Evolutionary conservation across 2,113 vertebrate genomes (phyloP).

Genomic region (Zingel zingel): DNA sequence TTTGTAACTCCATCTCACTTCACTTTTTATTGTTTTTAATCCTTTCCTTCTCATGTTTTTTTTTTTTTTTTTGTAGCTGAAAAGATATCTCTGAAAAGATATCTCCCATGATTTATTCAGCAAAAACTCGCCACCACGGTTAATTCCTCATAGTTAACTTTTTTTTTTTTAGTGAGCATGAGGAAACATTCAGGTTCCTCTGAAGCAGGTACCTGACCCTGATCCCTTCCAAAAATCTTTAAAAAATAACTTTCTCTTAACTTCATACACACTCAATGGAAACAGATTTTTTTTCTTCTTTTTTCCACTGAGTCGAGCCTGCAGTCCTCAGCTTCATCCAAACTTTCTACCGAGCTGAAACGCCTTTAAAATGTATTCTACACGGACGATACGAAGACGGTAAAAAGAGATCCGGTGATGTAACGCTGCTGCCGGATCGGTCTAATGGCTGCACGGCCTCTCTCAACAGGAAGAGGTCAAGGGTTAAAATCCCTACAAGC

Average conservation of each 20-base stretch:
- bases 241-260: not conserved
- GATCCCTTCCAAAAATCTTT: not conserved
- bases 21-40: constrained; percentile 2
- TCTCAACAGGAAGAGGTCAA: constrained; percentile 46
- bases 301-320: not conserved
- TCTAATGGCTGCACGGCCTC: constrained; percentile 44
- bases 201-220: not conserved
- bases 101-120: constrained; percentile 5
- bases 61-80: not conserved
- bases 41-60: constrained; percentile 10
- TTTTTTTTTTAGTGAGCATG: constrained; percentile 10
- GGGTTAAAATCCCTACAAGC: constrained; percentile 50
- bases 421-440: constrained; percentile 12
- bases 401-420: constrained; percentile 6
- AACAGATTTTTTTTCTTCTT: too few species aligned
- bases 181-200: not conserved
- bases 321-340: not conserved
- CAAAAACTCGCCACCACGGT: not conserved
- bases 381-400: not conserved
- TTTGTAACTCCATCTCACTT: constrained; percentile 2
- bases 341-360: not conserved
- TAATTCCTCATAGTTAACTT: not conserved
- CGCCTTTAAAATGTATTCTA: not conserved
- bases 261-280: not conserved
- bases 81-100: not conserved